Percentiles rank a stretch among this genome's conserved stretches.
These are phyloP conservation scores for Babylonia areolata DNA, from an alignment of 1,140 invertebrate species.

Conservation along the genomic window DNA sequence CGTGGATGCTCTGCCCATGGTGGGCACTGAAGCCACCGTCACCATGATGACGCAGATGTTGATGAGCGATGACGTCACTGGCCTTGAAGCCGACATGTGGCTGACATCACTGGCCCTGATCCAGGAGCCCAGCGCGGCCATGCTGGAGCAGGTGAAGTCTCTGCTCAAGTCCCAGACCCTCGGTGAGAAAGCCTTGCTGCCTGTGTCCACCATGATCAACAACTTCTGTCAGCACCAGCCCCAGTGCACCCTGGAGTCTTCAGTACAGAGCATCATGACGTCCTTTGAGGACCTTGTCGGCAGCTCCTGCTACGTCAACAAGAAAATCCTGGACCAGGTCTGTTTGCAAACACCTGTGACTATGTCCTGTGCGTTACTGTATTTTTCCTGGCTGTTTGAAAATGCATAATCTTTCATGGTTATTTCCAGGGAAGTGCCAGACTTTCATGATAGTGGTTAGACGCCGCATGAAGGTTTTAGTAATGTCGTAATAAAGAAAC, in stretches of 20 bases:
- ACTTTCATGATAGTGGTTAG: not conserved
- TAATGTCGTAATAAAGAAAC: not conserved
- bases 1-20: conserved; percentile 86
- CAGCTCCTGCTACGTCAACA: conserved; percentile 75
- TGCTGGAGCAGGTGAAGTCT: conserved; percentile 81
- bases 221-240: conserved; percentile 75
- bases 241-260: conserved; percentile 56
- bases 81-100: conserved; percentile 84
- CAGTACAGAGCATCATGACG: conserved; percentile 78
- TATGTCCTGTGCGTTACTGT: not conserved
- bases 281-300: conserved; percentile 75
- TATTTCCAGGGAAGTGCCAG: too few relatives aligned
- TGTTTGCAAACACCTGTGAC: not conserved
- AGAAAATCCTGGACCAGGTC: conserved; percentile 22
- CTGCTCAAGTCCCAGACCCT: conserved; percentile 79
- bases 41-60: conserved; percentile 88
- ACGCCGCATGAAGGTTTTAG: too few relatives aligned
- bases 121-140: conserved; percentile 83
- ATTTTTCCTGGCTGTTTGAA: too few relatives aligned
- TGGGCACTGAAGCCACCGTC: conserved; percentile 86
- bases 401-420: not conserved
- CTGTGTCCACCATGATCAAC: conserved; percentile 77
- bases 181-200: conserved; percentile 76
- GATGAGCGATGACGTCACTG: conserved; percentile 81
- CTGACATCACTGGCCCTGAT: conserved; percentile 87